Evolutionary conservation across 2,888 invertebrate genomes (phyloP).

Genomic region (Eupithecia pulchellata): DNA sequence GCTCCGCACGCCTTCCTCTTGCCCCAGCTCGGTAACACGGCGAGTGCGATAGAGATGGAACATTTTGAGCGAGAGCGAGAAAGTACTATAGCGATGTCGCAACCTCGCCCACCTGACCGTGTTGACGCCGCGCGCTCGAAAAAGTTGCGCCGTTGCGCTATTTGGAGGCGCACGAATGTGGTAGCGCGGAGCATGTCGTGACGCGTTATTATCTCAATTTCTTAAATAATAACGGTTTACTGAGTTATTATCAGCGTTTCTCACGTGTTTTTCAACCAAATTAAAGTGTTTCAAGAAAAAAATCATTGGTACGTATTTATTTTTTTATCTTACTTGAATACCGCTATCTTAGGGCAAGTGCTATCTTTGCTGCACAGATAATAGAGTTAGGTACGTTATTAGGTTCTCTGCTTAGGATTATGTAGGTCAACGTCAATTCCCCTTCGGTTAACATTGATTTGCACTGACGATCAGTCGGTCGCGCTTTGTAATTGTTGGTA

Average conservation of each 20-base stretch:
- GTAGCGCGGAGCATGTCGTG: conserved; percentile 73
- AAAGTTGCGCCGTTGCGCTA: conserved; percentile 86
- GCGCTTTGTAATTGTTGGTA: conserved; percentile 80
- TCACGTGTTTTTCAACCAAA: conserved; percentile 54
- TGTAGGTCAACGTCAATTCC: conserved; percentile 54
- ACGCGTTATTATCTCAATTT: conserved; percentile 76
- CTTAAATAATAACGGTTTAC: conserved; percentile 66
- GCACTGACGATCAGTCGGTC: conserved; percentile 61
- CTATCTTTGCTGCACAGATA: conserved; percentile 66
- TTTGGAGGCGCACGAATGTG: conserved; percentile 84
- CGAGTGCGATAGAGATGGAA: conserved; percentile 71
- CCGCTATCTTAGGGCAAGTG: conserved; percentile 54
- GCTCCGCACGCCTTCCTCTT: conserved; percentile 69
- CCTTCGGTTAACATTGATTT: conserved; percentile 61
- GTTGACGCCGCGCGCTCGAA: conserved; percentile 85
- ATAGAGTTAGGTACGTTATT: conserved; percentile 47
- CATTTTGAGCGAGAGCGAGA: conserved; percentile 60
- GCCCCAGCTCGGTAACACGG: conserved; percentile 50
- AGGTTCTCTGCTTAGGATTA: conserved; percentile 52
- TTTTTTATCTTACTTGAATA: conserved; percentile 50
- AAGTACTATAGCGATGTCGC: conserved; percentile 80
- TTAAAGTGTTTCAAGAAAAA: conserved; percentile 47
- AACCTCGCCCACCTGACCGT: conserved; percentile 86
- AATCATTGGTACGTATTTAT: conserved; percentile 68
- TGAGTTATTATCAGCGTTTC: conserved; percentile 59